Evolutionary conservation across 2,888 invertebrate species (phyloP).

Genomic region (Hyles lineata): DNA sequence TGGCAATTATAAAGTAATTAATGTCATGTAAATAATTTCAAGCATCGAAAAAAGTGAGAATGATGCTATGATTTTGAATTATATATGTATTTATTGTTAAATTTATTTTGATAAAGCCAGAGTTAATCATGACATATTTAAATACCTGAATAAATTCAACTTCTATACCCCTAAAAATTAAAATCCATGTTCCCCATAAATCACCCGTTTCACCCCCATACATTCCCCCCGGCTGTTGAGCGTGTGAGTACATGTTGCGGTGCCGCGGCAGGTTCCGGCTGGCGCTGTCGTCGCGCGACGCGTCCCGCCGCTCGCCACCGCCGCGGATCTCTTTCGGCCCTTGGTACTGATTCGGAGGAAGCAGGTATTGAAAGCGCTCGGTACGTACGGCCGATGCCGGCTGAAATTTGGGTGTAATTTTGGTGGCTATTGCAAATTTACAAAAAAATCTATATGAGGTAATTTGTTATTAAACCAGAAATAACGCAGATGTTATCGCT

Average conservation of each 20-base stretch:
- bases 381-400: conserved; percentile 44
- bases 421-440: not conserved
- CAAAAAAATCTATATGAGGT: too few species aligned
- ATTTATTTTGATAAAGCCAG: too few species aligned
- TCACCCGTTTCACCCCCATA: not conserved
- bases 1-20: too few species aligned
- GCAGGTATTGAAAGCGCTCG: conserved; percentile 46
- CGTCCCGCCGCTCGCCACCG: conserved; percentile 71
- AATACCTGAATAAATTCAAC: not conserved
- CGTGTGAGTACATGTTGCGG: conserved; percentile 37
- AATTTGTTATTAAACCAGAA: too few species aligned
- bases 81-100: too few species aligned
- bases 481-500: too few species aligned
- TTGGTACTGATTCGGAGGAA: conserved; percentile 70
- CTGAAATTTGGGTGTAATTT: not conserved
- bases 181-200: not conserved
- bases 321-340: conserved; percentile 83
- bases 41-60: too few species aligned
- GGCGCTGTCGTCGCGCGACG: conserved; percentile 68
- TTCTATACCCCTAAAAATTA: not conserved
- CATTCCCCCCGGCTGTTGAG: not conserved
- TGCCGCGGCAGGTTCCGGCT: conserved; percentile 71
- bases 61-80: too few species aligned
- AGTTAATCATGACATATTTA: too few species aligned
- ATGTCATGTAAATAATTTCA: too few species aligned